Base-by-base conservation (phyloP, 2,797 vertebrate genomes). In the Podargus strigoides region DNA sequence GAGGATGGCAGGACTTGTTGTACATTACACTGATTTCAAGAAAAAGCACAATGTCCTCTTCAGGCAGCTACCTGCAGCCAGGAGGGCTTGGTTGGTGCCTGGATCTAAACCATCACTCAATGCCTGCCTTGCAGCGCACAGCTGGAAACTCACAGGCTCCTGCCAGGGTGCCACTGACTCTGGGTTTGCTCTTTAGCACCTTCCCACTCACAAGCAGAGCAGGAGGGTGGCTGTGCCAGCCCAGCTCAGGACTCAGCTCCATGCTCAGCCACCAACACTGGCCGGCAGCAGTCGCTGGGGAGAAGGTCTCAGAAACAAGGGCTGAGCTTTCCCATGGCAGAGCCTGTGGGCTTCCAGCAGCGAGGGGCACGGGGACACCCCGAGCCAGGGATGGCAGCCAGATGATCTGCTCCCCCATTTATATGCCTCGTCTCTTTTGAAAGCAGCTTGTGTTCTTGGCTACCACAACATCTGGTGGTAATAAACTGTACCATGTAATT, bases 391-490 rank as follows among this genome's bases (percentile, higher is more conserved):
- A 67, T 70, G 82, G 72, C 58, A 82, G 89, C 91, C 89, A 92
- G 89, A 77, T 18, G 16, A 68, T 85, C 82, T 46, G 13, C 85
- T 91, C 72, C 59, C 79, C 55, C 1, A 0, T 50, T 81, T 68
- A 3, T 30, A 11, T 32, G 36, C 60, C 82, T 21, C 64, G 50
- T 66, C 75, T 87, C 81, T 74, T 82, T 34, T 28, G 81, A 70
- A 70, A 94, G 85, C 91, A 89, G 92, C 70, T 91, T 80, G 39
- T 81, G 91, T 89, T 85, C 91, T 91, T 85, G 85, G 82, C 91
- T 85, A 64, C 79, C 1, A 0, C 90, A 95, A 78, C 94, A 93
- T 89, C 73, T 89, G 94, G 46, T 69, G 73, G 53, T 50, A 78
- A 95, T 91, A 93, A 95, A 41, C 68, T 22, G 22, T 7, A 44